Evolutionary conservation across 2,888 invertebrate genomes (phyloP).

Genomic region (Marasmarcha lunaedactyla): DNA sequence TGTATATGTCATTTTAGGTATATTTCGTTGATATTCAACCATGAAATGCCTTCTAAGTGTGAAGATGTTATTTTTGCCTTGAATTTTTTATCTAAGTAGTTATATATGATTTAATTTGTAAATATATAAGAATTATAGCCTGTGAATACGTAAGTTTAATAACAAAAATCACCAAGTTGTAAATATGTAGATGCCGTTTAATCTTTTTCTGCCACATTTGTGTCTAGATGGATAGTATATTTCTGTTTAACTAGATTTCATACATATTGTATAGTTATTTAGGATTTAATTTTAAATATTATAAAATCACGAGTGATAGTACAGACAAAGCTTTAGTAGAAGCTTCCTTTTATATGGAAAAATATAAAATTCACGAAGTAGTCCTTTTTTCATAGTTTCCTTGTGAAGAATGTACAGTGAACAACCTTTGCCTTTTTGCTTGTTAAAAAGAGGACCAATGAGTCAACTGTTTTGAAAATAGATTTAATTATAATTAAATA

Average conservation of each 20-base stretch:
- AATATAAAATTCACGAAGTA: neutral
- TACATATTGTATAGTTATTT: too few species aligned
- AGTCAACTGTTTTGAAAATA: conserved; percentile 54
- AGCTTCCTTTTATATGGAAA: too few species aligned
- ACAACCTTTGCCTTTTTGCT: conserved; percentile 43
- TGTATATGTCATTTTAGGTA: neutral
- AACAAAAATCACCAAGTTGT: conserved; percentile 16
- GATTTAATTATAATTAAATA: conserved; percentile 42
- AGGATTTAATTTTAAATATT: too few species aligned
- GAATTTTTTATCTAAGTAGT: conserved; percentile 23
- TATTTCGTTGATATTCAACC: conserved; percentile 23
- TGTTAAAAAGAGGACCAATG: conserved; percentile 60
- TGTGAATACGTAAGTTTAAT: conserved; percentile 33
- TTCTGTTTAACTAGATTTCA: neutral
- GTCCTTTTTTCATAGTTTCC: neutral
- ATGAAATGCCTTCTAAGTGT: conserved; percentile 56
- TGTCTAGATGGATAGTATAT: neutral
- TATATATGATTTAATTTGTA: conserved; percentile 3
- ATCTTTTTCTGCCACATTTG: conserved; percentile 25
- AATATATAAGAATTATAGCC: conserved; percentile 20
- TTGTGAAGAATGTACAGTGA: neutral
- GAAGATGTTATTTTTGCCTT: conserved; percentile 35
- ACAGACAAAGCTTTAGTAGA: too few species aligned
- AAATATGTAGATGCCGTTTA: conserved; percentile 12
- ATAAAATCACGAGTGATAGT: too few species aligned